phyloP scores from a whole-genome alignment of 2,888 invertebrate species.

The Bedellia somnulentella region DNA sequence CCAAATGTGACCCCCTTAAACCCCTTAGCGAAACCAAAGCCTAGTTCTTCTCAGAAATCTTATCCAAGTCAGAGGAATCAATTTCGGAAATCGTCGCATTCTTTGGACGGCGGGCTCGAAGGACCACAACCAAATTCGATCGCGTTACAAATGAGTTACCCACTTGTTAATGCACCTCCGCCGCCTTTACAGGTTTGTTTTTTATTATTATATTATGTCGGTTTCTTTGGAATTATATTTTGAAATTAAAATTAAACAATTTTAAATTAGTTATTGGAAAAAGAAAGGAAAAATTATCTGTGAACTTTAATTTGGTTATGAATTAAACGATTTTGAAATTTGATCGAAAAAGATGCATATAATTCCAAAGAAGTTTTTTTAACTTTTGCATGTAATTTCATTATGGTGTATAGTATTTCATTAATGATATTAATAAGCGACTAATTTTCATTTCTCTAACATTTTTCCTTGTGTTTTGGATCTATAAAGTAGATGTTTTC shows the following conservation, averaged over 20 bases:
- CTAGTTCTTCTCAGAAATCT: slow-evolving; percentile 14
- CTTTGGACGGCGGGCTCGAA: slow-evolving; percentile 39
- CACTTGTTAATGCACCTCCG: slow-evolving; percentile 60
- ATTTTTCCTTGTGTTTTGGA: too few species aligned
- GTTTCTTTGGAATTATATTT: neutral
- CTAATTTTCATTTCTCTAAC: too few species aligned
- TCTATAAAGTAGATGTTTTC: too few species aligned
- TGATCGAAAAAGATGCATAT: too few species aligned
- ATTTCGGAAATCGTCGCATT: slow-evolving; percentile 35
- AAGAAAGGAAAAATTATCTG: too few species aligned
- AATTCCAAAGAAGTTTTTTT: too few species aligned
- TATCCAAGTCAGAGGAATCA: slow-evolving; percentile 9
- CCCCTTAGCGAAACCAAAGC: slow-evolving; percentile 23
- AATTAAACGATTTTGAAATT: too few species aligned
- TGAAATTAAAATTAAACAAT: neutral
- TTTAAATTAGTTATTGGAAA: too few species aligned
- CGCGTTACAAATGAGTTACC: slow-evolving; percentile 66
- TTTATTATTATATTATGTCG: neutral
- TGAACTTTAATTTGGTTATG: too few species aligned
- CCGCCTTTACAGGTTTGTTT: slow-evolving; percentile 38
- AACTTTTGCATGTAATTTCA: too few species aligned
- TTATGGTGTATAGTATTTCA: too few species aligned
- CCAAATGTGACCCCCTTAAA: slow-evolving; percentile 18
- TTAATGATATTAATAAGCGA: too few species aligned
- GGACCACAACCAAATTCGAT: slow-evolving; percentile 62